phyloP scores from a whole-genome alignment of 1,140 invertebrate species.

The Ceratosolen solmsi region DNA sequence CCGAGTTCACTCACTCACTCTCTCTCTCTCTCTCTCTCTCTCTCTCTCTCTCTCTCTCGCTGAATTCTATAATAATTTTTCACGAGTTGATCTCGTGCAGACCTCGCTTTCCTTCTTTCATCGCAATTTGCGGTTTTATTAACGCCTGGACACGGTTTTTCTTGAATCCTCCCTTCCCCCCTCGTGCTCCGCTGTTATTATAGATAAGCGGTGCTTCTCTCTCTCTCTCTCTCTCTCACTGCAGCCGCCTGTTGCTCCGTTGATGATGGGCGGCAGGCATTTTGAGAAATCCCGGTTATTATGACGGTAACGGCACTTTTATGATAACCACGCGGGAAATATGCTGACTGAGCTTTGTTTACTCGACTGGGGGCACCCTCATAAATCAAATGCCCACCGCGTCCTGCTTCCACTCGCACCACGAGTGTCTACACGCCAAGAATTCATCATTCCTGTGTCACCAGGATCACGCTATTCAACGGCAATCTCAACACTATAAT shows the following conservation, averaged over 20 bases:
- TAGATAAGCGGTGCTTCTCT: background rate
- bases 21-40: background rate
- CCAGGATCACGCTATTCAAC: background rate
- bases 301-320: background rate
- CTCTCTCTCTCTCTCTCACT: background rate
- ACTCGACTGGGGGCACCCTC: background rate
- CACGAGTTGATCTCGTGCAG: too few species aligned
- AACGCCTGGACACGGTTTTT: too few species aligned
- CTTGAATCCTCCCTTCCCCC: too few species aligned
- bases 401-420: background rate
- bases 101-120: too few species aligned
- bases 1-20: conserved; percentile 4
- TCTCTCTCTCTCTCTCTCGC: background rate
- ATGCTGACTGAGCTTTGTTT: background rate
- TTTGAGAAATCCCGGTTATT: conserved; percentile 1
- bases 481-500: background rate
- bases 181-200: too few species aligned
- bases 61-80: too few species aligned
- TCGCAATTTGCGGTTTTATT: too few species aligned
- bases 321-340: background rate
- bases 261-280: background rate
- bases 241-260: background rate
- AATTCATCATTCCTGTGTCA: conserved; percentile 35
- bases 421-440: background rate
- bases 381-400: conserved; percentile 18